Percentiles rank a stretch among this genome's conserved stretches.
Conservation (phyloP, 1,140 invertebrate genomes). For the Helicoverpa zea region DNA sequence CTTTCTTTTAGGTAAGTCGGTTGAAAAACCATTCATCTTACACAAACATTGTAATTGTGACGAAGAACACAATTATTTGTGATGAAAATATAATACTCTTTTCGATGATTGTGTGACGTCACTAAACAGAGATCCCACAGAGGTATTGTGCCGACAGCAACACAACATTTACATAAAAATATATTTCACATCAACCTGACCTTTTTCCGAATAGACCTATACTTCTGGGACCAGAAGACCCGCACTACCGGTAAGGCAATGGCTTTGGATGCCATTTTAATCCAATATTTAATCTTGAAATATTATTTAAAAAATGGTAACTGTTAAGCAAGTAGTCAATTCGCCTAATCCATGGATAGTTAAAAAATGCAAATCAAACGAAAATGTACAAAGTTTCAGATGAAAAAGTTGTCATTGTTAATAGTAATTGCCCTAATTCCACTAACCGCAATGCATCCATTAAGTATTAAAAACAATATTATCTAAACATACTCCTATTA, state of each 20-base stretch:
- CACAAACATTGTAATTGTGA: no score
- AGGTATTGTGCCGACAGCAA: slow-evolving; percentile 56
- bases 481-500: not conserved
- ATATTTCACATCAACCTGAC: slow-evolving; percentile 71
- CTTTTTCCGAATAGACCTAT: slow-evolving; percentile 71
- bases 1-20: no score
- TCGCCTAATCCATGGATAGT: no score
- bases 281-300: not conserved
- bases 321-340: no score
- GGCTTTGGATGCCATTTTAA: slow-evolving; percentile 51
- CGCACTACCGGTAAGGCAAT: slow-evolving; percentile 50
- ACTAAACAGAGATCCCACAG: slow-evolving; percentile 43
- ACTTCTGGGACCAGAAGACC: slow-evolving; percentile 60
- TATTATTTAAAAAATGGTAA: not conserved
- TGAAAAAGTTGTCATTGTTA: no score
- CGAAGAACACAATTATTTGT: no score
- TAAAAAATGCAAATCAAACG: no score
- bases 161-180: slow-evolving; percentile 72
- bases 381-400: no score
- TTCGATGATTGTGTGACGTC: not conserved
- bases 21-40: no score
- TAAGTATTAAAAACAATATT: no score
- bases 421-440: no score
- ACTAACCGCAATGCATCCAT: no score
- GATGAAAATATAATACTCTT: not conserved